Evolutionary conservation across 2,888 invertebrate genomes (phyloP).

Genomic region (Sminthurinus aureus): DNA sequence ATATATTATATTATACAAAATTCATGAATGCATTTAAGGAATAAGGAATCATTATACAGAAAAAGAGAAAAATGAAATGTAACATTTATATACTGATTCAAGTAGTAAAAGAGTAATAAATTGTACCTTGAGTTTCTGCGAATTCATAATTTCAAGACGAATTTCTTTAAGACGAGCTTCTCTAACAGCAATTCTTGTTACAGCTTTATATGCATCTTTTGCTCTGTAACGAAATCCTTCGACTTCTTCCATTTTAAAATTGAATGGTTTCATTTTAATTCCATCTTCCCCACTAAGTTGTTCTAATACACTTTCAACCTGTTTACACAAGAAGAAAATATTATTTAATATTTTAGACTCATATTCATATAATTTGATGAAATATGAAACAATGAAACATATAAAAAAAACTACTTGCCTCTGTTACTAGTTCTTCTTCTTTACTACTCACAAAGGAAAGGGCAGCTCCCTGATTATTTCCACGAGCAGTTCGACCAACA

Average conservation of each 20-base stretch:
- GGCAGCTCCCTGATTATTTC: slow-evolving; percentile 85
- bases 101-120: too few species aligned
- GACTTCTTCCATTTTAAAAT: slow-evolving; percentile 93
- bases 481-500: slow-evolving; percentile 90
- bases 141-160: slow-evolving; percentile 89
- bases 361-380: neutral
- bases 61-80: neutral
- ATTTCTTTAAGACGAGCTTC: slow-evolving; percentile 97
- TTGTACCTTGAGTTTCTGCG: slow-evolving; percentile 85
- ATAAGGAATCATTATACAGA: neutral
- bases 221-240: slow-evolving; percentile 96
- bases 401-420: slow-evolving; percentile 45
- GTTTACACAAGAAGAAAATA: neutral
- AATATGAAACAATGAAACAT: slow-evolving; percentile 13
- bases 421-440: slow-evolving; percentile 74
- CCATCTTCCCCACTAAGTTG: slow-evolving; percentile 74
- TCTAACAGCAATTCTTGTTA: slow-evolving; percentile 90
- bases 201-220: slow-evolving; percentile 92
- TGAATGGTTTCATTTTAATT: slow-evolving; percentile 71
- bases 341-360: neutral
- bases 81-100: neutral
- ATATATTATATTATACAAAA: too few species aligned
- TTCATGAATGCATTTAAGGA: too few species aligned
- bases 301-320: slow-evolving; percentile 73
- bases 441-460: slow-evolving; percentile 86